These are phyloP conservation scores for Epizoanthus scotinus DNA, from an alignment of 92 coral and sea anemone genomes.

Conservation along the genomic window DNA sequence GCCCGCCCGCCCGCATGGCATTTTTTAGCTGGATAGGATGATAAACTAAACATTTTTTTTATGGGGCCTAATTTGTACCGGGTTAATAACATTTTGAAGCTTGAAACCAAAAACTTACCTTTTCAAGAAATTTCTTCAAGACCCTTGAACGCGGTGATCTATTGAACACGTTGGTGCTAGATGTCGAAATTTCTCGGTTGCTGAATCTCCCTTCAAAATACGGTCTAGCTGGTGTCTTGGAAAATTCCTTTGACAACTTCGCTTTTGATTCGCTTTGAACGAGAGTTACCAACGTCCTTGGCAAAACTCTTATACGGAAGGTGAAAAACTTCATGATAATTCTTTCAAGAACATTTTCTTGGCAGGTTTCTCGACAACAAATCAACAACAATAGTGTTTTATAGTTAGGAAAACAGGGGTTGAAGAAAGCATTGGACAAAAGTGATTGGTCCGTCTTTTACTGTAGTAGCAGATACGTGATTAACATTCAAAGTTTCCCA, in stretches of 20 bases:
- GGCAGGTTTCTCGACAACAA: neutral
- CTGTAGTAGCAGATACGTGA: neutral
- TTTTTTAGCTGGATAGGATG: too few species aligned
- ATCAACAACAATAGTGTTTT: neutral
- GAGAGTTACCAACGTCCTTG: slow-evolving; percentile 32
- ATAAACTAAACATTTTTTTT: too few species aligned
- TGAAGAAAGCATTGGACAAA: neutral
- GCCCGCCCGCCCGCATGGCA: too few species aligned
- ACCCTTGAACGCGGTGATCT: slow-evolving; percentile 53
- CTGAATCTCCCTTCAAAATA: slow-evolving; percentile 16
- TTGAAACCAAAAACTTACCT: slow-evolving; percentile 55
- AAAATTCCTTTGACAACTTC: slow-evolving; percentile 26
- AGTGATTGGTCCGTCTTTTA: neutral
- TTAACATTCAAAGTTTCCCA: too few species aligned
- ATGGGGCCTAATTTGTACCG: too few species aligned
- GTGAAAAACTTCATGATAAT: slow-evolving; percentile 33
- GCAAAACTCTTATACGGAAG: slow-evolving; percentile 28
- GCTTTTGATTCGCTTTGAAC: slow-evolving; percentile 34
- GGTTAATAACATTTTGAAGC: neutral
- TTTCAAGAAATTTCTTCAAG: slow-evolving; percentile 84
- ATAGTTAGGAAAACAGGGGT: neutral
- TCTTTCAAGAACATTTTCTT: neutral
- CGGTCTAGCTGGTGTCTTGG: slow-evolving; percentile 4
- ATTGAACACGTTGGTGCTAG: slow-evolving; percentile 44
- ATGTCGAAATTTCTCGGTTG: slow-evolving; percentile 25